phyloP scores from a whole-genome alignment of 2,797 vertebrate species.

The Phalloptychus januarius region DNA sequence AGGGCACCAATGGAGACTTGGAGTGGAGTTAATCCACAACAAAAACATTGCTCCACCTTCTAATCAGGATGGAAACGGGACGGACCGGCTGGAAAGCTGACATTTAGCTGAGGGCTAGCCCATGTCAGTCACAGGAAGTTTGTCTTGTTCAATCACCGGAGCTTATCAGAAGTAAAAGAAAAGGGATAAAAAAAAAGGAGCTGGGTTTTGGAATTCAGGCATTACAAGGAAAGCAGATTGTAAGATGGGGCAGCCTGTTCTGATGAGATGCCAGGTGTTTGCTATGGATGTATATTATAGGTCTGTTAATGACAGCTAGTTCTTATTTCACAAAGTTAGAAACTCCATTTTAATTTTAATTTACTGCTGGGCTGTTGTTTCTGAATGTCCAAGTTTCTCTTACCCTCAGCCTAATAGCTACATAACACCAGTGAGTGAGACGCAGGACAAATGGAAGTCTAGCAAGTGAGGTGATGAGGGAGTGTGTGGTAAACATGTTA shows the following conservation, averaged over 20 bases:
- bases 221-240: slow-evolving; percentile 44
- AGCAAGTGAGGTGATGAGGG: slow-evolving; percentile 22
- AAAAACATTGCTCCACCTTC: slow-evolving; percentile 71
- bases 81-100: slow-evolving; percentile 64
- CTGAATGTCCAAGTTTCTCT: background rate
- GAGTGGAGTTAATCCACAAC: slow-evolving; percentile 68
- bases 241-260: slow-evolving; percentile 28
- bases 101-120: slow-evolving; percentile 60
- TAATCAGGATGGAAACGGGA: slow-evolving; percentile 69
- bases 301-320: background rate
- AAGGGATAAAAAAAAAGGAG: slow-evolving; percentile 29
- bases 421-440: background rate
- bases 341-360: background rate
- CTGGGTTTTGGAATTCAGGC: slow-evolving; percentile 33
- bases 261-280: slow-evolving; percentile 21
- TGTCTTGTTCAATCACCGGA: slow-evolving; percentile 55
- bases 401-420: slow-evolving; percentile 16
- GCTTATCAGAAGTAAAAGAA: slow-evolving; percentile 18
- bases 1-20: slow-evolving; percentile 46
- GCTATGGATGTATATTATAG: slow-evolving; percentile 4
- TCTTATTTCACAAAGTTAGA: background rate
- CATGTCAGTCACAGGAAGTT: slow-evolving; percentile 61
- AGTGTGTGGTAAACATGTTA: slow-evolving; percentile 18
- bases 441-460: slow-evolving; percentile 18
- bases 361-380: background rate